These are phyloP conservation scores for Tetheella fluctuosa DNA, from an alignment of 2,888 invertebrate genomes.

Conservation along the genomic window DNA sequence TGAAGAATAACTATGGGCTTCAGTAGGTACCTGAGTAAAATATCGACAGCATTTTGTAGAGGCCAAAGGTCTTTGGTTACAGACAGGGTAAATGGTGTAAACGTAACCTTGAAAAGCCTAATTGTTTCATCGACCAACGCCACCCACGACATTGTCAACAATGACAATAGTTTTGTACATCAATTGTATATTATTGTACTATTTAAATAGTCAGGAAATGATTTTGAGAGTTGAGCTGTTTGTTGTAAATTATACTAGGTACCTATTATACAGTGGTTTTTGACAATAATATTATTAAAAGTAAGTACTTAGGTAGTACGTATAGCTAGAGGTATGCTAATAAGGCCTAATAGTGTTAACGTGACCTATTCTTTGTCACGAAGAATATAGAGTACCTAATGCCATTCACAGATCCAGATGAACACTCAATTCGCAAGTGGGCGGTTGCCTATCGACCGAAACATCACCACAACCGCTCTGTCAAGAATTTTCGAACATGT, in stretches of 20 bases:
- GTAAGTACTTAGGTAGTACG: too few relatives aligned
- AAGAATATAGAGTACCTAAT: too few relatives aligned
- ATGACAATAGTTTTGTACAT: constrained; percentile 34
- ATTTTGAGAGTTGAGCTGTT: constrained; percentile 26
- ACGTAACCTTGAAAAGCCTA: constrained; percentile 17
- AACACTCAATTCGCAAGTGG: too few relatives aligned
- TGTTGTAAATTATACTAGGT: constrained; percentile 26
- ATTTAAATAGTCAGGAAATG: constrained; percentile 36
- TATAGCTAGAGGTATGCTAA: too few relatives aligned
- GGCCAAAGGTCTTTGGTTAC: neutral
- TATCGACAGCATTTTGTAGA: neutral
- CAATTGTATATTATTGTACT: constrained; percentile 34
- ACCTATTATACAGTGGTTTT: neutral
- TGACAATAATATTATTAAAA: too few relatives aligned
- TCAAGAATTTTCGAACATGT: too few relatives aligned
- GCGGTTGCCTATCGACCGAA: too few relatives aligned
- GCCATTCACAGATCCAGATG: too few relatives aligned
- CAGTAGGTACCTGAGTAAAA: neutral
- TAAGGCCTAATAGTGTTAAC: too few relatives aligned
- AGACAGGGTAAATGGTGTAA: constrained; percentile 9
- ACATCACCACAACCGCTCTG: too few relatives aligned
- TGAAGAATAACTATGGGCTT: too few relatives aligned
- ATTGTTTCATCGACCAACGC: constrained; percentile 30
- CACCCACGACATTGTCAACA: constrained; percentile 19
- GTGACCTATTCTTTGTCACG: too few relatives aligned